A percentile compares a stretch with the other conserved stretches of the same genome.
phyloP scores from a whole-genome alignment of 2,888 invertebrate species.

The Azorinus chamasolen region DNA sequence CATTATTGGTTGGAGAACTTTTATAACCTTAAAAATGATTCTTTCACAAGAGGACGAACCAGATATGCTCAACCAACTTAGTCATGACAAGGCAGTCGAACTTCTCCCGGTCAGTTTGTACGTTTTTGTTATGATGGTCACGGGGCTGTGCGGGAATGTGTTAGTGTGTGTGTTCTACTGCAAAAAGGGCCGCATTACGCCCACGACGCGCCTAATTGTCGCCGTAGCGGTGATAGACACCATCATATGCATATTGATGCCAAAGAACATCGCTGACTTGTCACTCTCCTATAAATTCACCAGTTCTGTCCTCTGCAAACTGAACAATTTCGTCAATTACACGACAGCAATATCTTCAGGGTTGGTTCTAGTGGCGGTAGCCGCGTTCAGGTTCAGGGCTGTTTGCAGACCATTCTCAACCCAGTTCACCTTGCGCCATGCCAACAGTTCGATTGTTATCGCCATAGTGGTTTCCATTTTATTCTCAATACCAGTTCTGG shows the following conservation, averaged over 20 bases:
- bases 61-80: neutral
- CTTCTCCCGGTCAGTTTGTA: constrained; percentile 5
- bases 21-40: too few species aligned
- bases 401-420: constrained; percentile 1
- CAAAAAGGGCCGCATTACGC: neutral
- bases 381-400: constrained; percentile 14
- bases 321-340: constrained; percentile 4
- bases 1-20: too few species aligned
- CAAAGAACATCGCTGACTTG: constrained; percentile 8
- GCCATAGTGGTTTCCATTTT: neutral
- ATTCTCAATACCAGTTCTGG: constrained; percentile 4
- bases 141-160: neutral
- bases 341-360: constrained; percentile 1
- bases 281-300: constrained; percentile 13
- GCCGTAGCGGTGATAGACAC: constrained; percentile 10
- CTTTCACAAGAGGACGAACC: too few species aligned
- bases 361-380: constrained; percentile 5
- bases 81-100: constrained; percentile 2
- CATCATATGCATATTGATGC: constrained; percentile 10
- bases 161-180: constrained; percentile 9
- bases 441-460: constrained; percentile 2
- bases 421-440: constrained; percentile 4
- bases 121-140: neutral
- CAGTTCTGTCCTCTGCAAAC: constrained; percentile 12
- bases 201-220: constrained; percentile 15